Evolutionary conservation across 2,113 vertebrate species (phyloP).

Genomic region (Phasianus colchicus): DNA sequence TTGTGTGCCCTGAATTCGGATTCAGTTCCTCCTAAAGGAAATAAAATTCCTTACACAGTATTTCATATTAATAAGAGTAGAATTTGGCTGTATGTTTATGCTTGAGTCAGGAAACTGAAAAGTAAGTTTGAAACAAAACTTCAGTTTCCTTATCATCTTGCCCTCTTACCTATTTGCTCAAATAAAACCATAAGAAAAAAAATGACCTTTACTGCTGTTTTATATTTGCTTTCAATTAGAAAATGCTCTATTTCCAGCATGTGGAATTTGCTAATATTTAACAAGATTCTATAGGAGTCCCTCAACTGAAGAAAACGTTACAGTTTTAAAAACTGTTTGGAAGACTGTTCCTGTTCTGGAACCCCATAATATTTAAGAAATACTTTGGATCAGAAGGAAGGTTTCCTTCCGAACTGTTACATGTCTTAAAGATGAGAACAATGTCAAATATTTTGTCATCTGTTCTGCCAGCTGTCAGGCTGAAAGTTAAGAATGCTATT

Average conservation of each 20-base stretch:
- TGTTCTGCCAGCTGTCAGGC: background rate
- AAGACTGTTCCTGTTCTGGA: background rate
- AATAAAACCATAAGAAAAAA: slow-evolving; percentile 24
- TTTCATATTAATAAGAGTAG: background rate
- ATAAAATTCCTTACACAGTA: background rate
- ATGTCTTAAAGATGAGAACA: background rate
- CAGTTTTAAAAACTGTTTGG: slow-evolving; percentile 23
- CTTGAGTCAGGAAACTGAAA: background rate
- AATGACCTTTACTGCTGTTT: slow-evolving; percentile 34
- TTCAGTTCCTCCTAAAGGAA: background rate
- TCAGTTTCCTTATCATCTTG: background rate
- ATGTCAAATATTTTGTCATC: background rate
- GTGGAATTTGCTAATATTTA: slow-evolving; percentile 56
- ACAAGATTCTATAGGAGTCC: slow-evolving; percentile 24
- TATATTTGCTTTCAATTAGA: slow-evolving; percentile 49
- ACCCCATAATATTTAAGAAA: background rate
- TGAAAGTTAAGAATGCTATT: background rate
- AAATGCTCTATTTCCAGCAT: background rate
- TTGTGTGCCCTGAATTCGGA: background rate
- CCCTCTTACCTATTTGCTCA: slow-evolving; percentile 35
- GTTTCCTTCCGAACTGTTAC: background rate
- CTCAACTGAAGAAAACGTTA: slow-evolving; percentile 25
- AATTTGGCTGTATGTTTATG: background rate
- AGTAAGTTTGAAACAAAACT: background rate
- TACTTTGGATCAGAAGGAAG: background rate